A percentile compares a stretch with the other conserved stretches of the same genome.
Conservation (phyloP, 2,113 vertebrate genomes). For the Leptocoma aspasia region DNA sequence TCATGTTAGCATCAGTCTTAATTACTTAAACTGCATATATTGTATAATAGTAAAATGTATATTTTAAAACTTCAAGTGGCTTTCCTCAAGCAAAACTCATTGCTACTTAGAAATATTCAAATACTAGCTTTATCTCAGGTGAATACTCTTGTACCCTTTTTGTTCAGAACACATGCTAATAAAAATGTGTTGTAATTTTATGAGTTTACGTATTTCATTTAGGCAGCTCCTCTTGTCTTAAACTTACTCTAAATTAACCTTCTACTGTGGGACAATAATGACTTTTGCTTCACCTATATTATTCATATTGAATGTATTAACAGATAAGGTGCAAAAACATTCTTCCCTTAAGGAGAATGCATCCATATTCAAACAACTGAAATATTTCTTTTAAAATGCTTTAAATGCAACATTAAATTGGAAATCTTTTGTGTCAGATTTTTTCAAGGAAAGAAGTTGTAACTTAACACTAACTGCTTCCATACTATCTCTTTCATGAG, state of each 20-base stretch:
- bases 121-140: conserved; percentile 82
- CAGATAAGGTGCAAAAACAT: conserved; percentile 67
- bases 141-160: conserved; percentile 74
- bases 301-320: conserved; percentile 83
- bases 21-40: conserved; percentile 78
- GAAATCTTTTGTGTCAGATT: conserved; percentile 6
- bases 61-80: conserved; percentile 73
- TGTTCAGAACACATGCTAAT: conserved; percentile 63
- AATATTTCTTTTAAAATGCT: conserved; percentile 46
- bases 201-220: conserved; percentile 55
- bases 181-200: conserved; percentile 61
- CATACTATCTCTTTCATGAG: conserved; percentile 26
- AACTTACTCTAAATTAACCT: conserved; percentile 59
- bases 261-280: conserved; percentile 53
- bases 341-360: conserved; percentile 72
- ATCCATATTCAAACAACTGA: conserved; percentile 54
- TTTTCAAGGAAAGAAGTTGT: conserved; percentile 6
- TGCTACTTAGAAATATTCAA: conserved; percentile 75
- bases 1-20: conserved; percentile 70
- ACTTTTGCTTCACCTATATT: conserved; percentile 68
- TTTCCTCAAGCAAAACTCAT: conserved; percentile 72
- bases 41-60: conserved; percentile 77
- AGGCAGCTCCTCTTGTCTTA: conserved; percentile 55
- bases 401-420: conserved; percentile 43
- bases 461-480: conserved; percentile 49